Base-by-base conservation (phyloP, 2,888 invertebrate species). In the Micoletzkya japonica region DNA sequence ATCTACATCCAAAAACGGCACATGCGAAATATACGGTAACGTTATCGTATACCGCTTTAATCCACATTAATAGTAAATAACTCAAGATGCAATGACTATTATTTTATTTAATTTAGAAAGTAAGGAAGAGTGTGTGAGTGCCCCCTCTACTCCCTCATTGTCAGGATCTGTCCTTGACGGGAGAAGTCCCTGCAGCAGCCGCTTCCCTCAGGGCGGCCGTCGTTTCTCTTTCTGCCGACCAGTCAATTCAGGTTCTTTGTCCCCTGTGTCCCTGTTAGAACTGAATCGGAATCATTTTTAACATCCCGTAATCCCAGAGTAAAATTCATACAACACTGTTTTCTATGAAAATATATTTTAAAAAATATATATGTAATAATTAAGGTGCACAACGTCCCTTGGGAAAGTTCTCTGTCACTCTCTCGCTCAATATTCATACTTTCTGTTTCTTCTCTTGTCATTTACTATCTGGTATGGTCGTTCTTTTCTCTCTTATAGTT, bases 161-260 rank as follows among this genome's bases (percentile, higher is more conserved):
- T 30, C 37, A 59, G 70, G 60, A 59, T 2, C 54, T 59, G 17
- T 34, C 60, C 4, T 20, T 60, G 1, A 34, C 37, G 28, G 60
- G 70, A 7, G 24, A 36, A 4, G 66, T 77, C 17, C 81, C 82
- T 1, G 82, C 80, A 10, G 64, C 79, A 3, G 63, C 79, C 4
- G 76, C 79, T 34, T 78, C 77, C 49, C 74, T 70, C 44, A 70
- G 72, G 20, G 74, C 80, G 30, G 61, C 76, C 14, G 67, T 85
- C 49, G 74, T 85, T 7, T 80, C 85, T 7, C 72, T 84, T 30
- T 80, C 82, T 30, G 83, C 81, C 37, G 85, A 85, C 59, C 74
- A 82, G 57, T 77, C 78, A n/a, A 74, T 84, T n/a, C 82, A 82
- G 70, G 71, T 81, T 7, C 24, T 20, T 32, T 34, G 36, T 6